Conservation (phyloP, 2,888 invertebrate species). For the Chalcosyrphus nemorum region DNA sequence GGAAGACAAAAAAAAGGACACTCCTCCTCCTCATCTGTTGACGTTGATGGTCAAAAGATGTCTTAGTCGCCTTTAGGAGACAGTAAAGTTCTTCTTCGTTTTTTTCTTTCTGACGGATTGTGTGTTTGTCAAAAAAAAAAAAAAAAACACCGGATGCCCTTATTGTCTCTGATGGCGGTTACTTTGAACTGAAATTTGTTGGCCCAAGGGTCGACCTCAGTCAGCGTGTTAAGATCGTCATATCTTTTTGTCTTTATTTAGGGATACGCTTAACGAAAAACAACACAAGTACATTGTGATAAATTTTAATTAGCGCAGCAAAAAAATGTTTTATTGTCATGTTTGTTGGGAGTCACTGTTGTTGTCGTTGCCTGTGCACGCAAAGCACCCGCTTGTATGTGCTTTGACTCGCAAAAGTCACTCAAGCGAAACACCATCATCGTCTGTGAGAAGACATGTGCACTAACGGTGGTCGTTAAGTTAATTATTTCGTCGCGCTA, state of each 20-base stretch:
- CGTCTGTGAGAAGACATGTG: constrained; percentile 34
- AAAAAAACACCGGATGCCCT: constrained; percentile 35
- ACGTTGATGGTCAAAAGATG: constrained; percentile 30
- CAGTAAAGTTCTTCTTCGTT: background rate
- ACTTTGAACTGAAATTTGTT: constrained; percentile 29
- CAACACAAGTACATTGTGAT: constrained; percentile 23
- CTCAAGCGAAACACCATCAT: constrained; percentile 41
- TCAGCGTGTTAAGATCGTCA: constrained; percentile 5
- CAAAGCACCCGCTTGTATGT: background rate
- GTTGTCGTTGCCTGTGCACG: constrained; percentile 32
- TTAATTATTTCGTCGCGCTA: constrained; percentile 27
- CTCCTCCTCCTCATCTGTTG: constrained; percentile 12
- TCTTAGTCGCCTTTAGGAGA: constrained; percentile 23
- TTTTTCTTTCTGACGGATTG: constrained; percentile 9
- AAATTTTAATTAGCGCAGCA: constrained; percentile 52
- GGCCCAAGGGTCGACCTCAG: background rate
- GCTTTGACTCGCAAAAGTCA: background rate
- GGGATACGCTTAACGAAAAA: constrained; percentile 10
- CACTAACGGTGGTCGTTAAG: constrained; percentile 27
- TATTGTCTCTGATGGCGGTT: constrained; percentile 28
- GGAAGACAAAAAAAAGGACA: constrained; percentile 14
- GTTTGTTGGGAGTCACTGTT: background rate
- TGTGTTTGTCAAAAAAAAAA: too few species aligned
- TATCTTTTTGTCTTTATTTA: background rate
- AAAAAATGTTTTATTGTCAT: constrained; percentile 24